Base-by-base conservation (phyloP, 2,113 vertebrate genomes). In the Urocitellus parryii region DNA sequence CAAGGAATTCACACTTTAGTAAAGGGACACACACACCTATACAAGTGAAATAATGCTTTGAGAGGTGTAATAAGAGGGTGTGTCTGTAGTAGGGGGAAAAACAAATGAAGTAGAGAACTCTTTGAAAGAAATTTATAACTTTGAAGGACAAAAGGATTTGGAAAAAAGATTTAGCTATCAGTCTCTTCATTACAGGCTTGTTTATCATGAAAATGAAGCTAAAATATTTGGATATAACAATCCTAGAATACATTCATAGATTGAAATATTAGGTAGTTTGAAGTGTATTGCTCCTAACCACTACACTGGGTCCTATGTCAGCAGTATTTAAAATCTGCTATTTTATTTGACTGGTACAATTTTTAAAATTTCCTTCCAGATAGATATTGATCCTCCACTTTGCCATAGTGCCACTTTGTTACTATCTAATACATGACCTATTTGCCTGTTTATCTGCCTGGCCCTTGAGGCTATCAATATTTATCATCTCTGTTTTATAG, bases 321-420 rank as follows among this genome's bases (percentile, higher is more conserved):
- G 24, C 25, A 96, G 25, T 80, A 82, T 93, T 92, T 82, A 96
- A 95, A 92, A 45, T 17, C 13, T 8, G 90, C 53, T 92, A 8
- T 90, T 96, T 97, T 42, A 34, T 96, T 94, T 95, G 90, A 48
- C 56, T 93, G 77, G 9, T 79, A 72, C 24, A 67, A 32, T 70
- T 92, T 51, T 9, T 0, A 29, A 96, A 81, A 68, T 39, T 81
- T 72, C 24, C 68, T 87, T 92, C 45, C 91, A 25, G 24, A 4
- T 91, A 16, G 73, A 51, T 63, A 83, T 39, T 34, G 17, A 16
- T 78, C 96, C 65, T 94, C 48, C 45, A 70, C 10, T 65, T 97
- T 68, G n/a, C 42, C 63, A 67, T 61, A 42, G 51, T 58, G 53
- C 61, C 58, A 70, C 70, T 83, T 20, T 65, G 13, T 16, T 89